Conservation (phyloP, 2,888 invertebrate genomes). For the Epinotia nisella region DNA sequence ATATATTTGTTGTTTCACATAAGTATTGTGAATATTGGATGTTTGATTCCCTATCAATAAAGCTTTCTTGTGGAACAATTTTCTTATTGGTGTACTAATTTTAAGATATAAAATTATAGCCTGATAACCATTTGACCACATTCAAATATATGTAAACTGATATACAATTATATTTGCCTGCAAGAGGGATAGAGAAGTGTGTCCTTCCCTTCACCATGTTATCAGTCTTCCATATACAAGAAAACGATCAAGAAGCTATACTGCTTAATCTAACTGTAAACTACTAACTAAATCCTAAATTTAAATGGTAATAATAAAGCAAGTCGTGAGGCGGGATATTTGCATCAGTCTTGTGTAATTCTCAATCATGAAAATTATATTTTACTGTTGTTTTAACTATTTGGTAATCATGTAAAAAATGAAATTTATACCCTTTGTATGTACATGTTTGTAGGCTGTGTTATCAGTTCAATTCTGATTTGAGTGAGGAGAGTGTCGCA, state of each 20-base stretch:
- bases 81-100: slow-evolving; percentile 51
- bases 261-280: slow-evolving; percentile 68
- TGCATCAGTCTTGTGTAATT: slow-evolving; percentile 85
- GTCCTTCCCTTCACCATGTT: slow-evolving; percentile 18
- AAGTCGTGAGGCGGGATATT: slow-evolving; percentile 85
- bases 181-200: background rate
- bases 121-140: slow-evolving; percentile 68
- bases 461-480: slow-evolving; percentile 81
- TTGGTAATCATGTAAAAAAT: slow-evolving; percentile 80
- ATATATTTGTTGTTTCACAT: slow-evolving; percentile 57
- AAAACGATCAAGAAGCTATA: slow-evolving; percentile 69
- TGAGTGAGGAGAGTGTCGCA: slow-evolving; percentile 78
- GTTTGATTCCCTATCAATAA: slow-evolving; percentile 58
- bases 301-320: slow-evolving; percentile 85
- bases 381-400: slow-evolving; percentile 75
- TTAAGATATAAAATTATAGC: slow-evolving; percentile 60
- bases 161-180: slow-evolving; percentile 27
- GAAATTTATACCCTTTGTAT: slow-evolving; percentile 55
- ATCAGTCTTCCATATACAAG: slow-evolving; percentile 45
- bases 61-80: slow-evolving; percentile 61
- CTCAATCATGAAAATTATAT: slow-evolving; percentile 80
- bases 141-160: slow-evolving; percentile 53
- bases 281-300: slow-evolving; percentile 78
- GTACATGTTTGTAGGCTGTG: slow-evolving; percentile 45
- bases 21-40: slow-evolving; percentile 55